A percentile compares a stretch with the other conserved stretches of the same genome.
Conservation (phyloP, 2,888 invertebrate genomes). For the Melanostoma mellinum region DNA sequence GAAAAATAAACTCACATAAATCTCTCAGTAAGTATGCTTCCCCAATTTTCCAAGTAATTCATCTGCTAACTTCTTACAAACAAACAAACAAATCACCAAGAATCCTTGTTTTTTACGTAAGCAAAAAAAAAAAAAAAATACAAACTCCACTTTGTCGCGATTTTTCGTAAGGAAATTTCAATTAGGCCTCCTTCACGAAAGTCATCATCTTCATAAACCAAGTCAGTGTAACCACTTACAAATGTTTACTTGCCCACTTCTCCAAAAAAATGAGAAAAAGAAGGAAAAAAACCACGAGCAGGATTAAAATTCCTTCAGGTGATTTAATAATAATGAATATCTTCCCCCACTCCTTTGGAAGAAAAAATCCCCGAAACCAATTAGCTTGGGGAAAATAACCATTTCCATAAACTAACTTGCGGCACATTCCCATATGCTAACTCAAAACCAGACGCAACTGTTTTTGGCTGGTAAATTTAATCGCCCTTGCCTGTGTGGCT, state of each 20-base stretch:
- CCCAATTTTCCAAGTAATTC: too few relatives aligned
- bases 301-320: slow-evolving; percentile 66
- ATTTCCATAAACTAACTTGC: slow-evolving; percentile 63
- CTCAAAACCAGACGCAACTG: slow-evolving; percentile 22
- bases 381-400: slow-evolving; percentile 61
- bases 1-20: too few relatives aligned
- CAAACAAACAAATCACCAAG: too few relatives aligned
- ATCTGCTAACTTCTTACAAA: too few relatives aligned
- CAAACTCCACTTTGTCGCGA: neutral
- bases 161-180: slow-evolving; percentile 46
- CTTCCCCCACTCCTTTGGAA: slow-evolving; percentile 1
- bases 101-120: too few relatives aligned
- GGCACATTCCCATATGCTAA: slow-evolving; percentile 49
- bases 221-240: slow-evolving; percentile 31
- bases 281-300: neutral
- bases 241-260: neutral
- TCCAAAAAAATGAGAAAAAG: neutral
- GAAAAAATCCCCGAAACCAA: slow-evolving; percentile 44
- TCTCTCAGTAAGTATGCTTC: too few relatives aligned
- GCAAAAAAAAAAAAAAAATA: too few relatives aligned
- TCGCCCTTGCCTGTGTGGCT: slow-evolving; percentile 7
- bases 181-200: slow-evolving; percentile 49
- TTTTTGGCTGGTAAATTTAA: neutral
- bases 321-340: slow-evolving; percentile 57
- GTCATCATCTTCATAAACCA: slow-evolving; percentile 54